Base-by-base conservation (phyloP, 2,113 vertebrate species). In the Notarius quadriscutis region DNA sequence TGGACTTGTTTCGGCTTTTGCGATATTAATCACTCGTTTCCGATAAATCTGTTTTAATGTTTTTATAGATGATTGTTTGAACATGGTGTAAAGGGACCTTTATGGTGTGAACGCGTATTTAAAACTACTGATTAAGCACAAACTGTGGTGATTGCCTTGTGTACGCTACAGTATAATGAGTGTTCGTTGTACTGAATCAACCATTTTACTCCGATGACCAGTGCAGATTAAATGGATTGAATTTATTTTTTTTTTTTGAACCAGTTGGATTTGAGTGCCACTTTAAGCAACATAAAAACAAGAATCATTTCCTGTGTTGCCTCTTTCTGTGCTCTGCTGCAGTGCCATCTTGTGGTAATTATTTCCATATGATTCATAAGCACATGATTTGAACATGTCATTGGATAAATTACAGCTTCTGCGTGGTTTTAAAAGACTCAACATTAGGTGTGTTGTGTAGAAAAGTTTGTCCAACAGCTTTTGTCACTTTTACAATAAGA, bases 71-170 rank as follows among this genome's bases (percentile, higher is more conserved):
- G 79, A 77, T 53, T 51, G 15, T 83, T 71, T 55, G 85, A 90
- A 53, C 82, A 89, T 91, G 86, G 81, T 92, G 87, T 87, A 77
- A 92, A 93, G 89, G 92, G 93, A 92, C 89, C 87, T 90, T 87
- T 60, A 75, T 58, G 50, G 81, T 89, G 27, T 53, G 41, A 67
- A 84, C 86, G 78, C 84, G 25, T 92, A 57, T 91, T 72, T 90
- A 30, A 92, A 93, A 95, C 93, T 95, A 94, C 94, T 95, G 94
- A 95, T 90, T 60, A 93, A 92, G 90, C 74, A 92, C 91, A 94
- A 90, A 90, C 84, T 82, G 90, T 87, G 57, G 27, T 79, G 83
- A 55, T 83, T 67, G 18, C 41, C 63, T 74, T 20, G 17, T 75
- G 20, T 63, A 51, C 72, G 10, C 25, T 75, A 75, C 30, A 74